Evolutionary conservation across 1,140 invertebrate genomes (phyloP), one percentile per base, ranked within the genome.

Genomic region (Caerostris extrusa): DNA sequence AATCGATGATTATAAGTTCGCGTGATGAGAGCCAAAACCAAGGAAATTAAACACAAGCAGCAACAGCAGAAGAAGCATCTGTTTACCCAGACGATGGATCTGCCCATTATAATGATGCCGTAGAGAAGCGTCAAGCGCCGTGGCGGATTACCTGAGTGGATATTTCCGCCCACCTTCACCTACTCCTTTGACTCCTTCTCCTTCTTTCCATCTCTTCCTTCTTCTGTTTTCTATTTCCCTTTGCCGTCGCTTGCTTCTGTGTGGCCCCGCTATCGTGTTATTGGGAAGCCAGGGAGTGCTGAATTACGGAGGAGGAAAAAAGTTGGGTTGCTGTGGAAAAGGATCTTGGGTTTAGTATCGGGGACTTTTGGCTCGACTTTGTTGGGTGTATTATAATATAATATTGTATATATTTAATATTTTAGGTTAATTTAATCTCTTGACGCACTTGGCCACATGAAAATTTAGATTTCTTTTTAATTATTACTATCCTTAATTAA

Each of bases 181-280:
- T n/a, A 34, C 82, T 85, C 57, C 57, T 7, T 34, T 7, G 7
- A 56, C 82, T 85, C 19, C 56, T 58, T 57, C 81, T n/a, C 55
- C 7, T 83, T 58, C 17, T 83, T 85, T 85, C 55, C 53, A 19
- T 83, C n/a, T 85, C 55, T 58, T n/a, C 19, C 10, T 85, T 58
- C n/a, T 58, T 85, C 57, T 57, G 17, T 85, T 19, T 58, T 85
- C 82, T 58, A 57, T 85, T 55, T 85, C 19, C 82, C 10, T 4
- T 17, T 58, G n/a, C 71, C 71, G 34, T 50, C n/a, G 71, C 34
- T 53, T 19, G 12, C 61, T 64, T 64, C 61, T 12, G 69, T 77
- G 19, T 8, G 34, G 34, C 55, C 57, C 56, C 56, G 55, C 55
- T 57, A 85, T 56, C 55, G 14, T 34, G n/a, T 85, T 58, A 85